phyloP scores from a whole-genome alignment of 2,113 vertebrate species.

The Labrus mixtus region DNA sequence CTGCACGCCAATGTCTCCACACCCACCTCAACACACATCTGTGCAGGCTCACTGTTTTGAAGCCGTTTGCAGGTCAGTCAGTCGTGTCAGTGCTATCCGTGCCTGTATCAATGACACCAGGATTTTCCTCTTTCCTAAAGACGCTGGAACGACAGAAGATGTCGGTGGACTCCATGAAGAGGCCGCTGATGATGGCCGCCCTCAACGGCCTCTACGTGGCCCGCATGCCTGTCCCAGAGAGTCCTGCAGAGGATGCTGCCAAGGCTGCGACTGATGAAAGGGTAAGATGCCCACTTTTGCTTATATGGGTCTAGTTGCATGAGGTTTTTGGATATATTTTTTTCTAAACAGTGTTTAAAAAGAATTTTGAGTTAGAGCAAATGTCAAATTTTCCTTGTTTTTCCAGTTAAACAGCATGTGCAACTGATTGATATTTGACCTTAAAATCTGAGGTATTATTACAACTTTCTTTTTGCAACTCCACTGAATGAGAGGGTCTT shows the following conservation, averaged over 20 bases:
- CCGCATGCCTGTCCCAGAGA: conserved; percentile 89
- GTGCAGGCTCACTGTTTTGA: background rate
- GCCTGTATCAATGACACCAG: conserved; percentile 69
- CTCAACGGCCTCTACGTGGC: conserved; percentile 93
- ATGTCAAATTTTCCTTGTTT: background rate
- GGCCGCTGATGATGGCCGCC: conserved; percentile 95
- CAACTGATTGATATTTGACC: no score
- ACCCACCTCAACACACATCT: conserved; percentile 18
- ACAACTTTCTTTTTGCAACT: no score
- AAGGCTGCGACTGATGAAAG: conserved; percentile 91
- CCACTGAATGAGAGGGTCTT: no score
- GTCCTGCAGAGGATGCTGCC: conserved; percentile 82
- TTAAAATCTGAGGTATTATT: no score
- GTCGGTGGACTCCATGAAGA: conserved; percentile 95
- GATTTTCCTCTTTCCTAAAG: conserved; percentile 91
- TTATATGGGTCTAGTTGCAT: background rate
- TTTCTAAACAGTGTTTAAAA: no score
- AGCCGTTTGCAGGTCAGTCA: conserved; percentile 24
- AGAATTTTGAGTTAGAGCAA: background rate
- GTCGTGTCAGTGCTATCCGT: conserved; percentile 39
- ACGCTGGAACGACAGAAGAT: conserved; percentile 98
- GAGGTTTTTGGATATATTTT: no score
- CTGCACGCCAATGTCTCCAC: background rate
- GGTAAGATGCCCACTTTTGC: conserved; percentile 80
- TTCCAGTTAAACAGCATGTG: no score